phyloP scores from a whole-genome alignment of 37 sponge, comb jelly and placozoan species.

The Petrosia ficiformis region DNA sequence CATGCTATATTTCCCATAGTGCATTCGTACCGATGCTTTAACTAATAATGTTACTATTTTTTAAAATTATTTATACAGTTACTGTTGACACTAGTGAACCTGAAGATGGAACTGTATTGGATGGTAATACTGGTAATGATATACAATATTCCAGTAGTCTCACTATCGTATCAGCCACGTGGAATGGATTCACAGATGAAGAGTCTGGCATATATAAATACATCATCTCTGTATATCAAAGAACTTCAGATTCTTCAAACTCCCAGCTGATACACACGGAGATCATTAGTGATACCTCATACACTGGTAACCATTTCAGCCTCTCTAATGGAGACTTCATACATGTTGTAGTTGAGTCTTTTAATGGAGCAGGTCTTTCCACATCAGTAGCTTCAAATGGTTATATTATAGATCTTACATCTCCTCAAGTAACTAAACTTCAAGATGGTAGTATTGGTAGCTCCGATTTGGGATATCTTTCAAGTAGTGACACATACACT shows the following conservation, averaged over 20 bases:
- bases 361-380: slow-evolving; percentile 53
- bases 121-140: slow-evolving; percentile 36
- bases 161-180: slow-evolving; percentile 40
- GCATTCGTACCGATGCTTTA: not conserved
- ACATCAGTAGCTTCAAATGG: slow-evolving; percentile 32
- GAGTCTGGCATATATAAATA: slow-evolving; percentile 72
- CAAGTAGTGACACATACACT: not conserved
- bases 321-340: slow-evolving; percentile 55
- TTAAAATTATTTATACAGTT: slow-evolving; percentile 28
- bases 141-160: slow-evolving; percentile 35
- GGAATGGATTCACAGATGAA: slow-evolving; percentile 63
- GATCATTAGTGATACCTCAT: slow-evolving; percentile 1
- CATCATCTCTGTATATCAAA: slow-evolving; percentile 24
- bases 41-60: not conserved
- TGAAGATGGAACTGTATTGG: slow-evolving; percentile 34
- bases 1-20: too few species aligned
- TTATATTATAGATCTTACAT: slow-evolving; percentile 49
- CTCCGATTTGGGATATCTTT: slow-evolving; percentile 28
- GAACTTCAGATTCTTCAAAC: not conserved
- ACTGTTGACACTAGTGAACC: slow-evolving; percentile 69
- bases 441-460: slow-evolving; percentile 24
- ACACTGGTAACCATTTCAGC: slow-evolving; percentile 28
- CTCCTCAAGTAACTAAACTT: slow-evolving; percentile 46
- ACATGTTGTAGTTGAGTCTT: slow-evolving; percentile 27
- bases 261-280: not conserved